Percentiles rank a stretch among this genome's conserved stretches.
Evolutionary conservation across 2,888 invertebrate genomes (phyloP).

Genomic region (Trilocha varians): DNA sequence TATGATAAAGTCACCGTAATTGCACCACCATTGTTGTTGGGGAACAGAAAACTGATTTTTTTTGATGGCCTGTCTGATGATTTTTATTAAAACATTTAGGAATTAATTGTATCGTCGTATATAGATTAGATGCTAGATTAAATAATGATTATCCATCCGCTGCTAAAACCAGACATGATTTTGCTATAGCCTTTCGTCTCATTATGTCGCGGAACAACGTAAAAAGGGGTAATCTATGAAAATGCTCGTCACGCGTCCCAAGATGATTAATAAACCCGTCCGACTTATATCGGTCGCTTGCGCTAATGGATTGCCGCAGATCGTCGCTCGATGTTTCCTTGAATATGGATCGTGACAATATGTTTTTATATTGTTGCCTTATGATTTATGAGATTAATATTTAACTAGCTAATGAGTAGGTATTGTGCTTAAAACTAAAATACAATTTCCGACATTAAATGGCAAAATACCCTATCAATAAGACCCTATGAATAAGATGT

Average conservation of each 20-base stretch:
- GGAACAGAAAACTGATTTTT: too few species aligned
- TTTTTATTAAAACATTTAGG: too few species aligned
- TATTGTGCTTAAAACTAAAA: neutral
- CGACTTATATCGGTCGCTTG: slow-evolving; percentile 14
- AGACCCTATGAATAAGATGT: too few species aligned
- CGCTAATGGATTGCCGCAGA: slow-evolving; percentile 12
- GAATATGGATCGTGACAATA: neutral
- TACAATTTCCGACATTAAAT: too few species aligned
- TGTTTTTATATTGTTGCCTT: neutral
- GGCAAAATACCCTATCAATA: too few species aligned
- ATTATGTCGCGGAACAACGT: slow-evolving; percentile 14
- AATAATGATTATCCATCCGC: too few species aligned
- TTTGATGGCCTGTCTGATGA: too few species aligned
- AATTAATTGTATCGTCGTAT: too few species aligned
- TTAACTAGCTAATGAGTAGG: neutral
- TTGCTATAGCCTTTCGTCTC: neutral
- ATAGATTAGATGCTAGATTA: too few species aligned
- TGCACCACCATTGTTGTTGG: too few species aligned
- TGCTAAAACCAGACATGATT: neutral
- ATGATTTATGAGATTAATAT: neutral
- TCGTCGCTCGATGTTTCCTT: slow-evolving; percentile 4
- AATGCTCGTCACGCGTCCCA: slow-evolving; percentile 10
- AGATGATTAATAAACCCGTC: slow-evolving; percentile 19
- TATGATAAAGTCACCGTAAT: too few species aligned
- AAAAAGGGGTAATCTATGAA: slow-evolving; percentile 13